Conservation (phyloP, 2,888 invertebrate genomes). For the Troglohyphantes excavatus region DNA sequence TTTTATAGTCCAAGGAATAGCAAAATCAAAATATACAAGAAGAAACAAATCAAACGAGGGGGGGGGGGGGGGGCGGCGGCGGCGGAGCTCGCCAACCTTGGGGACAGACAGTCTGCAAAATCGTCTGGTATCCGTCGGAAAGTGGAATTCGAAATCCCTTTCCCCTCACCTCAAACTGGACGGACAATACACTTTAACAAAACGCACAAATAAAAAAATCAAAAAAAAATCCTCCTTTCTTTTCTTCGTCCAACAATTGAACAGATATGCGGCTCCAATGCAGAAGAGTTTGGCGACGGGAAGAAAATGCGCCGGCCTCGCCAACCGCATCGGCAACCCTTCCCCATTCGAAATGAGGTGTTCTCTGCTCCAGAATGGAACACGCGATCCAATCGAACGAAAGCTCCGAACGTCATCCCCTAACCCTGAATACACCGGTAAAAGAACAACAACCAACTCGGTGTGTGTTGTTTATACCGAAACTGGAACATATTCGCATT, state of each 20-base stretch:
- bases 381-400: slow-evolving; percentile 65
- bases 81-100: too few species aligned
- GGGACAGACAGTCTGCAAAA: background rate
- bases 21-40: background rate
- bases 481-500: background rate
- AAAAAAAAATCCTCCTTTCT: background rate
- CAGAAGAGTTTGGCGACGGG: background rate
- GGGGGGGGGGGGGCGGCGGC: background rate
- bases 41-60: background rate
- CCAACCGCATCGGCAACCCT: background rate
- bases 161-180: background rate
- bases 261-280: background rate
- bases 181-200: background rate
- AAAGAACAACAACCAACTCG: background rate
- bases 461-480: background rate
- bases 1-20: too few species aligned
- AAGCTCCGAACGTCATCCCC: background rate
- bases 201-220: background rate
- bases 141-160: background rate
- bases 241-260: background rate
- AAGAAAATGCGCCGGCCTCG: background rate
- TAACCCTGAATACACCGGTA: slow-evolving; percentile 27
- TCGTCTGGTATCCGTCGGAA: background rate
- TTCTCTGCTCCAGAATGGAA: slow-evolving; percentile 19
- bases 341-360: slow-evolving; percentile 46